Percentiles rank a stretch among this genome's conserved stretches.
Evolutionary conservation across 2,113 vertebrate species (phyloP).

Genomic region (Cyprinodon brontotheroides): DNA sequence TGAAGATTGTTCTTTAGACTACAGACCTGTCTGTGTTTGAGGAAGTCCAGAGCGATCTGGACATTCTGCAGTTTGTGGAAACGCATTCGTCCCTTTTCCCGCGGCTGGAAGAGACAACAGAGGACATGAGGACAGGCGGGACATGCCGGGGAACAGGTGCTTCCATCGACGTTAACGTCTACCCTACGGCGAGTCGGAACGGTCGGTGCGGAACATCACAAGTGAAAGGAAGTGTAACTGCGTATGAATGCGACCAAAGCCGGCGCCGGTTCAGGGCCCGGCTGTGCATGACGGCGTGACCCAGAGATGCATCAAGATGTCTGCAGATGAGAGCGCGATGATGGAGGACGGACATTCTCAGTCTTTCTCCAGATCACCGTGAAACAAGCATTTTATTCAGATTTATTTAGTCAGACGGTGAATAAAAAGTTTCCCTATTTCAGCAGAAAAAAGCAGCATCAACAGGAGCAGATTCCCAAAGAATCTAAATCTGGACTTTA

Average conservation of each 20-base stretch:
- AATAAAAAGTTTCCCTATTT: background rate
- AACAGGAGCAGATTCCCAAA: background rate
- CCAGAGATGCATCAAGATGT: slow-evolving; percentile 43
- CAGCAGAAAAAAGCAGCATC: background rate
- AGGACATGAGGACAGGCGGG: slow-evolving; percentile 8
- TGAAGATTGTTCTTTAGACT: background rate
- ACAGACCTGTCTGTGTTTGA: slow-evolving; percentile 91
- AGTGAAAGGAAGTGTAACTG: slow-evolving; percentile 37
- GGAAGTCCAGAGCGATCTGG: slow-evolving; percentile 96
- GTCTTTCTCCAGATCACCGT: slow-evolving; percentile 2
- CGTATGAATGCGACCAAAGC: slow-evolving; percentile 30
- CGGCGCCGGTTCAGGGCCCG: slow-evolving; percentile 5
- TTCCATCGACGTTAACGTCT: slow-evolving; percentile 23
- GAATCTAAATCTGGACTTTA: background rate
- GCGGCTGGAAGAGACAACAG: slow-evolving; percentile 79
- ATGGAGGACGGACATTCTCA: slow-evolving; percentile 31
- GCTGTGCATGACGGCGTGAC: slow-evolving; percentile 22
- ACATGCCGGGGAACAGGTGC: slow-evolving; percentile 4
- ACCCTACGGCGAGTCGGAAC: background rate
- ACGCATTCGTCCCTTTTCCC: slow-evolving; percentile 95
- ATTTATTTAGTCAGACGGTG: background rate
- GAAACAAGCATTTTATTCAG: background rate
- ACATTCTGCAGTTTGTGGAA: slow-evolving; percentile 98
- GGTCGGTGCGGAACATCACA: slow-evolving; percentile 38
- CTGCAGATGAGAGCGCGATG: slow-evolving; percentile 54